Base-by-base conservation (phyloP, 2,797 vertebrate species). In the Discoglossus pictus region DNA sequence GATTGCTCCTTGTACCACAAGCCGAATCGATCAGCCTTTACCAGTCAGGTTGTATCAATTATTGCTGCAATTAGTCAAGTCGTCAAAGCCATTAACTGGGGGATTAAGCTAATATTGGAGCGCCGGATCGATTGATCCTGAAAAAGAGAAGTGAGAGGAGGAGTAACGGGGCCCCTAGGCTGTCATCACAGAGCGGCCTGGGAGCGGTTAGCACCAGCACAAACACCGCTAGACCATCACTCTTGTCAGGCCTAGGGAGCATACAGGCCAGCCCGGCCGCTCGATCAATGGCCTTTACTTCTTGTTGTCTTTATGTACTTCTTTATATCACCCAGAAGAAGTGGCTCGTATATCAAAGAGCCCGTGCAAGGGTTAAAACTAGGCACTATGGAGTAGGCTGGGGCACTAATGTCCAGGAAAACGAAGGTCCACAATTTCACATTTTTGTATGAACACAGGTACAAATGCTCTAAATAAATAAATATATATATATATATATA, bases 1-100 rank as follows among this genome's bases (percentile, higher is more conserved):
- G 93, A 93, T 96, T 92, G 92, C 90, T 87, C 81, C 86, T 56
- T 65, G 75, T 84, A 65, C 34, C 73, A 13, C 23, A 73, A 84
- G 78, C 88, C 80, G 81, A 84, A 97, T 96, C 89, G 87, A 96
- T 94, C 88, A 73, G 83, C 86, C 78, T 81, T 44, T 31, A 79
- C 78, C 83, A 88, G 89, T 87, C 87, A 66, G 83, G 79, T 85
- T 90, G 91, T 92, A 93, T 97, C 91, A 89, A 95, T 96, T 92
- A 94, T 94, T 89, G 86, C 80, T 64, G 80, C 83, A 84, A 94
- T 95, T 94, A 92, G 90, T 93, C 91, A 92, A 89, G 85, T 86
- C 52, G 75, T 79, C 82, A 75, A 59, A 76, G 77, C 63, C 77
- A 78, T 84, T 79, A 83, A 73, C 68, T 48, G 80, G 82, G 80